Evolutionary conservation across 2,888 invertebrate species (phyloP).

Genomic region (Lutraria lutraria): DNA sequence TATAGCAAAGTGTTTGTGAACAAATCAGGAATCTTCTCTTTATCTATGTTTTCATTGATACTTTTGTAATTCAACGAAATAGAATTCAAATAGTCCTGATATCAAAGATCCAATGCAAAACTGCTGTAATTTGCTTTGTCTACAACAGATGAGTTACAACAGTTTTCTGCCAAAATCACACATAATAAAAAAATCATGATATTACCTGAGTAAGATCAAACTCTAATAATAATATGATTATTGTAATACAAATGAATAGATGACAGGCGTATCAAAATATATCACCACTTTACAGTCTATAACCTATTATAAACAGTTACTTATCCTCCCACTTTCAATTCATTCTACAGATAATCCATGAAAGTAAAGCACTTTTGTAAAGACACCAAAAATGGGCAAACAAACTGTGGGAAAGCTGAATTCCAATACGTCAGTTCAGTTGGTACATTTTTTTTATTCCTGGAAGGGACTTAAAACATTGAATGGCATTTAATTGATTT

Average conservation of each 20-base stretch:
- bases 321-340: slow-evolving; percentile 33
- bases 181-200: too few species aligned
- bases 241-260: neutral
- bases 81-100: neutral
- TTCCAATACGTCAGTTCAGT: neutral
- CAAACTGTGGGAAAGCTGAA: slow-evolving; percentile 11
- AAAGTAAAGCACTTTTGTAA: slow-evolving; percentile 28
- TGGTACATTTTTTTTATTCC: slow-evolving; percentile 2
- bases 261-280: slow-evolving; percentile 18
- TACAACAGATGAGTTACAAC: neutral
- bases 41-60: neutral
- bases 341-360: slow-evolving; percentile 17
- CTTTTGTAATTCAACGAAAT: neutral
- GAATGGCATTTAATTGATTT: slow-evolving; percentile 13
- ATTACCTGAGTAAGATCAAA: neutral
- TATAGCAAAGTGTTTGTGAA: neutral
- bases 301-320: slow-evolving; percentile 29
- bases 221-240: neutral
- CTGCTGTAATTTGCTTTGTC: neutral
- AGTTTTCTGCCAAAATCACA: neutral
- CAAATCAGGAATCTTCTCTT: neutral
- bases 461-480: slow-evolving; percentile 8
- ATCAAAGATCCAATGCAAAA: neutral
- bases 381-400: slow-evolving; percentile 33
- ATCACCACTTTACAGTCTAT: slow-evolving; percentile 9